These are phyloP conservation scores for Prionace glauca DNA, from an alignment of 2,797 vertebrate species.

Conservation along the genomic window DNA sequence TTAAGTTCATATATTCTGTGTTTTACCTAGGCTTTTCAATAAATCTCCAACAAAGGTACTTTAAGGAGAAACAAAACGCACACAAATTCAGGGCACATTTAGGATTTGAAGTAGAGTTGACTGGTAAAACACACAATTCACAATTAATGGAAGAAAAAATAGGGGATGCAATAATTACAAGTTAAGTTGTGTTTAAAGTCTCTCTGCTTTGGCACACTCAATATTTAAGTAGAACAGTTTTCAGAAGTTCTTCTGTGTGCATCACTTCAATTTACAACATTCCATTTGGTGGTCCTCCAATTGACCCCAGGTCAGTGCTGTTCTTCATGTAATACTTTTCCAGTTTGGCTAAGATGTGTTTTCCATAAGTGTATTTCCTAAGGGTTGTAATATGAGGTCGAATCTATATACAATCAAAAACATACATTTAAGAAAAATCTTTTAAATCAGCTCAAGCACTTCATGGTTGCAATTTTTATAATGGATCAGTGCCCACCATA, in stretches of 20 bases:
- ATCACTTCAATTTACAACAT: constrained; percentile 65
- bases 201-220: constrained; percentile 39
- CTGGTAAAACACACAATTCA: constrained; percentile 30
- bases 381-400: constrained; percentile 93
- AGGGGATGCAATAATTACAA: constrained; percentile 57
- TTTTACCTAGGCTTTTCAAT: constrained; percentile 62
- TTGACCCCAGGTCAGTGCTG: constrained; percentile 84
- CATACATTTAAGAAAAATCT: neutral
- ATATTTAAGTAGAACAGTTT: constrained; percentile 38
- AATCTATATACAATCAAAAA: constrained; percentile 62
- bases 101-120: neutral
- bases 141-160: neutral
- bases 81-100: neutral
- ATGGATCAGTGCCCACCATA: neutral
- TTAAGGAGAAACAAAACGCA: constrained; percentile 19
- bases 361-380: constrained; percentile 95
- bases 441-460: neutral
- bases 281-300: constrained; percentile 88
- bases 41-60: neutral
- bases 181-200: constrained; percentile 64
- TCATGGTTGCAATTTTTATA: neutral
- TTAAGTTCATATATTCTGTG: constrained; percentile 90
- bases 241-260: constrained; percentile 36
- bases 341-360: constrained; percentile 96
- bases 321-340: constrained; percentile 99